Base-by-base conservation (phyloP, 2,113 vertebrate species). In the Phrynosoma blainvillii region DNA sequence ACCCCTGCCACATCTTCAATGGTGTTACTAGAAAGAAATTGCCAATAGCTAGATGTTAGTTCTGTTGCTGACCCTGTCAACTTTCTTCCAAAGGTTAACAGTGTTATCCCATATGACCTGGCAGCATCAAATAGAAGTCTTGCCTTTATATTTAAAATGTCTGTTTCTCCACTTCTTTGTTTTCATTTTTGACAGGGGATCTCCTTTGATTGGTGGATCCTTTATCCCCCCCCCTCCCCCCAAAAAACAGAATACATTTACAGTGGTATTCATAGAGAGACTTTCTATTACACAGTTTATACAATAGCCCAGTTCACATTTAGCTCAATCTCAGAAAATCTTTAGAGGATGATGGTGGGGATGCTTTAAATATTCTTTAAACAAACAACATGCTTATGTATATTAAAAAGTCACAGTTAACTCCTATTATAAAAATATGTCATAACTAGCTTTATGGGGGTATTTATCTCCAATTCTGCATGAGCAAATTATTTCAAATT, bases 101-200 rank as follows among this genome's bases (percentile, higher is more conserved):
- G 82, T 76, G 16, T 86, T 92, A 91, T 94, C 93, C 92, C 87
- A 88, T 87, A 91, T 88, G 89, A 92, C 92, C 93, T 78, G 75
- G 40, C 93, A 90, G 77, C 40, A 47, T 79, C 54, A 95, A 94
- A 94, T 93, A 87, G 93, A 95, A 95, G 94, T 91, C 92, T 95
- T 93, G 89, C 90, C 88, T 93, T 93, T 66, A 88, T 93, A 89
- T 93, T 93, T 93, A 92, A 95, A 94, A 94, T 91, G 93, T 82
- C 89, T 90, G 92, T 92, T 27, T 68, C 66, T 82, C 86, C 12
- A 14, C 91, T 92, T 92, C 94, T 89, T 93, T 84, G 79, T 90
- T 95, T 96, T 95, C 92, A 95, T 95, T 89, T 95, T 87, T 88
- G 92, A 95, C 91, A 79, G 81, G 84, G 92, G 80, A 73, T 91